Evolutionary conservation across 2,888 invertebrate genomes (phyloP), one percentile per base, ranked within the genome.

Genomic region (Euzophera pinguis): DNA sequence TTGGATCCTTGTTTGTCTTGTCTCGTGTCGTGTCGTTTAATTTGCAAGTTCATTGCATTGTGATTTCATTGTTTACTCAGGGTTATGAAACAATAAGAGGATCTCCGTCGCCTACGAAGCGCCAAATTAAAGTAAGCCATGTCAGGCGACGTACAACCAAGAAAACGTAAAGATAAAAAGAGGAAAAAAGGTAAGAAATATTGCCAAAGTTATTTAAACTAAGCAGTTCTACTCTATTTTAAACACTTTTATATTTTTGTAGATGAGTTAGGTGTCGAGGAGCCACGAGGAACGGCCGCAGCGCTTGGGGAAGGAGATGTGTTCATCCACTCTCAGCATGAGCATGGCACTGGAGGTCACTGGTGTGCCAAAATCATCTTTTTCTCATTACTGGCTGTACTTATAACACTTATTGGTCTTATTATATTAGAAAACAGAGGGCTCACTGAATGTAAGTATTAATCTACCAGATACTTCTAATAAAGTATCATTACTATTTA

Each of bases 131-230:
- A 77, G 65, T 74, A 69, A 83, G 92, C 82, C 84, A 96, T 96
- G 96, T 96, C 96, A 80, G 95, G 95, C 69, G 96, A 96, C 90
- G 94, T 95, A 69, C 96, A 96, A 84, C 95, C 95, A 75, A 94
- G 95, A 75, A 96, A 95, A 87, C 94, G 96, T 69, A 96, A 95
- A 88, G 96, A 96, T 80, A 96, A 95, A 84, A 93, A 93, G 81
- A 93, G 93, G 78, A 95, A 93, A 87, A 96, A 95, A 93, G 95
- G 96, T 96, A 92, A 63, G 57, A 12, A 47, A 10, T 1, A n/a
- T 17, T 12, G 10, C 12, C 8, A 12, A 3, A 34, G 2, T 16
- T 43, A 32, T 29, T 22, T 13, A 34, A 14, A 42, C 3, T 47
- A 6, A 34, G 17, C 9, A 8, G 10, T 16, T 16, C 4, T 39